Conservation (phyloP, 37 sponge, comb jelly and placozoan species). For the Ianthella basta region DNA sequence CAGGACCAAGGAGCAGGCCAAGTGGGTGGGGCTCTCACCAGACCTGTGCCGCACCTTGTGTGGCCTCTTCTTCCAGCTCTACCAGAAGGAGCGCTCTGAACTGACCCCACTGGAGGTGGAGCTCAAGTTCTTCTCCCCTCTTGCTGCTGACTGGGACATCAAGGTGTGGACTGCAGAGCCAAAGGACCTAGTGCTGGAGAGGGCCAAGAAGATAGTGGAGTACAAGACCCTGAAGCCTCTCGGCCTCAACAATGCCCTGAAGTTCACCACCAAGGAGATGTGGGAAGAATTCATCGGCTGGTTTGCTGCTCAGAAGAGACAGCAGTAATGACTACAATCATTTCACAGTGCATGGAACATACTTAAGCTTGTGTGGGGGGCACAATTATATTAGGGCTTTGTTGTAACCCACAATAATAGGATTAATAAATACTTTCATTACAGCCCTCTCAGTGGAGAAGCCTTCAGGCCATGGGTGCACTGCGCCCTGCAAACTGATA, state of each 20-base stretch:
- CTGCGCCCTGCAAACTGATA: too few relatives aligned
- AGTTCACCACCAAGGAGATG: neutral
- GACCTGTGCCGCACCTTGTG: conserved; percentile 4
- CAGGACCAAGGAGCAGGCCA: conserved; percentile 21
- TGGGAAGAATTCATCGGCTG: conserved; percentile 16
- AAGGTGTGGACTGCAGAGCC: conserved; percentile 1
- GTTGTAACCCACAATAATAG: too few relatives aligned
- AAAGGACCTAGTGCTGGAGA: neutral
- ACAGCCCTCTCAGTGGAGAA: too few relatives aligned
- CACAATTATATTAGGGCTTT: too few relatives aligned
- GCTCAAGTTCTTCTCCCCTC: conserved; percentile 26
- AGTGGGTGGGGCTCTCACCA: neutral
- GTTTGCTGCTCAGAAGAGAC: neutral
- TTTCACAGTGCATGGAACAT: too few relatives aligned
- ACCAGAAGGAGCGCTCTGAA: conserved; percentile 18
- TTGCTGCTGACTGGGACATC: neutral
- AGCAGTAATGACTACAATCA: neutral
- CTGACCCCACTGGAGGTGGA: conserved; percentile 21
- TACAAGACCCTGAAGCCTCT: conserved; percentile 9
- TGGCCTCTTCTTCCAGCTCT: conserved; percentile 3
- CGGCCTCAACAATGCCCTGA: conserved; percentile 7
- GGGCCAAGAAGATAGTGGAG: conserved; percentile 10
- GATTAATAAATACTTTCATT: too few relatives aligned
- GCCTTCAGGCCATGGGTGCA: too few relatives aligned
- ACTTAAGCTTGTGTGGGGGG: too few relatives aligned